Evolutionary conservation across 2,113 vertebrate genomes (phyloP).

Genomic region (Serinus canaria): DNA sequence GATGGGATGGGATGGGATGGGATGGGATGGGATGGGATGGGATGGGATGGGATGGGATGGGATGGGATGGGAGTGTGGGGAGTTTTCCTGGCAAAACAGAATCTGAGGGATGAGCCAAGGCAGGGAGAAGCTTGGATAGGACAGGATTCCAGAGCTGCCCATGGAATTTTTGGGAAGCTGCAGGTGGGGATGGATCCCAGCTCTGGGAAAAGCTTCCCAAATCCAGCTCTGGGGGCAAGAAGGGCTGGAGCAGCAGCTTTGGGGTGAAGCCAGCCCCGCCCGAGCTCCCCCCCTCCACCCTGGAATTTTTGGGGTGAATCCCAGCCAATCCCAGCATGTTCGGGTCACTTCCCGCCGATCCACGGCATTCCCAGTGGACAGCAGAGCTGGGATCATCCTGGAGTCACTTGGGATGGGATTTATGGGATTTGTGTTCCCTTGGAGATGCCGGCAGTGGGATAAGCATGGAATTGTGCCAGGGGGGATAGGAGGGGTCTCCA

Average conservation of each 20-base stretch:
- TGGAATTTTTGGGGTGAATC: not conserved
- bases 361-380: rapidly evolving
- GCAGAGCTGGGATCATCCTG: not conserved
- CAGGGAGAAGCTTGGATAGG: not conserved
- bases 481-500: rapidly evolving
- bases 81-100: not conserved
- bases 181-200: not conserved
- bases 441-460: not conserved
- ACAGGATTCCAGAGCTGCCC: not conserved
- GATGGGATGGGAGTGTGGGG: not conserved
- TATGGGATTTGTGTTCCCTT: not conserved
- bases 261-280: not conserved
- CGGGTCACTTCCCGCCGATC: rapidly evolving
- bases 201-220: not conserved
- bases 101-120: not conserved
- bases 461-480: rapidly evolving
- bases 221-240: not conserved
- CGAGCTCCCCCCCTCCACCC: not conserved
- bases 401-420: not conserved
- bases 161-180: not conserved
- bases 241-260: not conserved
- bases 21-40: not conserved
- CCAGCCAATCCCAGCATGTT: rapidly evolving
- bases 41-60: not conserved
- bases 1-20: not conserved